Evolutionary conservation across 2,113 vertebrate species (phyloP).

Genomic region (Hoplias malabaricus): DNA sequence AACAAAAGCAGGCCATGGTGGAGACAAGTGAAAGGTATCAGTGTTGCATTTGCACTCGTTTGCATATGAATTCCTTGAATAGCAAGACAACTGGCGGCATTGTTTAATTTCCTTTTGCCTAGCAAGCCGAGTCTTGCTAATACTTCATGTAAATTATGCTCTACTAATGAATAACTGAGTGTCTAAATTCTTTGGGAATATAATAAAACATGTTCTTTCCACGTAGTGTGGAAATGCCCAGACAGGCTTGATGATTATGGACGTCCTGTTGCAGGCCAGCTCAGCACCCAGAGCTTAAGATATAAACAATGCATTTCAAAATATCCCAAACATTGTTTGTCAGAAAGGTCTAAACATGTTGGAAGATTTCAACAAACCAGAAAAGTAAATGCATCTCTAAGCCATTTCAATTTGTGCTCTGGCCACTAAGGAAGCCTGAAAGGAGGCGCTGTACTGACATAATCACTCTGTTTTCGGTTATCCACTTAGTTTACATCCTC

Average conservation of each 20-base stretch:
- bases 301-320: constrained; percentile 8
- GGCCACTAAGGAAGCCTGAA: constrained; percentile 1
- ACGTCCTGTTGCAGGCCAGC: not conserved
- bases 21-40: not conserved
- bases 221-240: not conserved
- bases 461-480: constrained; percentile 55
- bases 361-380: constrained; percentile 7
- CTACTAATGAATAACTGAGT: not conserved
- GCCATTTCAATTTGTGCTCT: not conserved
- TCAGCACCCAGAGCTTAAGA: not conserved
- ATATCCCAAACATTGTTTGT: not conserved
- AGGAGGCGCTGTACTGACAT: constrained; percentile 44
- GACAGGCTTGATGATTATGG: not conserved
- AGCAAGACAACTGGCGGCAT: not conserved
- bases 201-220: not conserved
- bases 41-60: not conserved
- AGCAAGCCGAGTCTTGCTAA: not conserved
- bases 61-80: not conserved
- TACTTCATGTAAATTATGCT: not conserved
- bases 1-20: not conserved
- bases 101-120: not conserved
- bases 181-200: not conserved
- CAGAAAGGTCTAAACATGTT: constrained; percentile 5
- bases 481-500: constrained; percentile 61
- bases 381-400: not conserved